Conservation (phyloP, 2,888 invertebrate genomes). For the Rhyacophila evoluta region DNA sequence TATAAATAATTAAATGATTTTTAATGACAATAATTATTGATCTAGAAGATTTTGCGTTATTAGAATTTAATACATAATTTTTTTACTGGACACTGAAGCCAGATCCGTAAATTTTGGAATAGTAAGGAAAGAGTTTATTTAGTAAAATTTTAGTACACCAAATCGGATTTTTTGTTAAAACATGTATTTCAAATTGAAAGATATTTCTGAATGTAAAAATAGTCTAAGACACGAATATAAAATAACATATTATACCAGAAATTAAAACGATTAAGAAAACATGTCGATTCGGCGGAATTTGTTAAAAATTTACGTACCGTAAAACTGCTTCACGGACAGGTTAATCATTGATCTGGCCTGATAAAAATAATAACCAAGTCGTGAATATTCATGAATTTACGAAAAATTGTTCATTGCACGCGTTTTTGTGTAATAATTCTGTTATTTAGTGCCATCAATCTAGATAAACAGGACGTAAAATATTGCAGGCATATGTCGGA, state of each 20-base stretch:
- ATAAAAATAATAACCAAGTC: background rate
- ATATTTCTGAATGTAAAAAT: background rate
- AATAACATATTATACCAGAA: background rate
- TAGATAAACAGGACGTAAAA: background rate
- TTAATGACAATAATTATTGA: too few relatives aligned
- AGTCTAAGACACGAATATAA: background rate
- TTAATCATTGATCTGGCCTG: background rate
- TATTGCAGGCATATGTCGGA: constrained; percentile 4
- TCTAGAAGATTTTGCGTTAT: too few relatives aligned
- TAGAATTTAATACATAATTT: too few relatives aligned
- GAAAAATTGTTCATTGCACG: background rate
- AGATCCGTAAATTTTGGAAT: too few relatives aligned
- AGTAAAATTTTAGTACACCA: too few relatives aligned
- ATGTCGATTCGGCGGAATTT: background rate
- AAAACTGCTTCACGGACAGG: background rate
- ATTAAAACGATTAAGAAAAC: background rate
- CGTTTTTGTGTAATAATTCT: background rate
- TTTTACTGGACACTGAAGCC: too few relatives aligned
- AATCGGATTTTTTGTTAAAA: too few relatives aligned
- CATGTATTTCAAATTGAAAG: too few relatives aligned
- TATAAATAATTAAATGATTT: too few relatives aligned
- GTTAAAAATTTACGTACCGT: background rate
- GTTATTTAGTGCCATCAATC: constrained; percentile 22
- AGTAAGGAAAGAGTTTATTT: too few relatives aligned
- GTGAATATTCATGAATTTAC: background rate